phyloP scores from a whole-genome alignment of 37 sponge, comb jelly and placozoan genomes.

The Agelas oroides region DNA sequence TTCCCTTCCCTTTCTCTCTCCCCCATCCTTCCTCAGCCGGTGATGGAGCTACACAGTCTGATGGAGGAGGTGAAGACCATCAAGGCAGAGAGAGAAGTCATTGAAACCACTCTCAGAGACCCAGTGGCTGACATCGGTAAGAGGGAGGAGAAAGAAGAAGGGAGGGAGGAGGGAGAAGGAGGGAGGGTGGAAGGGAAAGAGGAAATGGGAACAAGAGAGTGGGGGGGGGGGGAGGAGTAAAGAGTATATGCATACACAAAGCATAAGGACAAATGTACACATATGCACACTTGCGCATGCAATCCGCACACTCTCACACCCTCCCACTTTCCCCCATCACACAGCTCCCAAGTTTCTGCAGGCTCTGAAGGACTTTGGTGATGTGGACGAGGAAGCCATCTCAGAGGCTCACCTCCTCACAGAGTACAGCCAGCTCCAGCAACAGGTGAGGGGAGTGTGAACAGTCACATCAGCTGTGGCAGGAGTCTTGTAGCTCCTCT shows the following conservation, averaged over 20 bases:
- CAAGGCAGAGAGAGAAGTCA: slow-evolving; percentile 87
- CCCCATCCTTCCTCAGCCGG: slow-evolving; percentile 52
- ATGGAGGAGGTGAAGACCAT: slow-evolving; percentile 90
- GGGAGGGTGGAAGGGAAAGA: too few relatives aligned
- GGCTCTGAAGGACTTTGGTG: slow-evolving; percentile 79
- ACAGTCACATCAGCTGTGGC: neutral
- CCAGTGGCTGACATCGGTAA: slow-evolving; percentile 74
- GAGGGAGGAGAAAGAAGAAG: too few relatives aligned
- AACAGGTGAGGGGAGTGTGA: slow-evolving; percentile 47
- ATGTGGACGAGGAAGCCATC: slow-evolving; percentile 81
- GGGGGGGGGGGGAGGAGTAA: too few relatives aligned
- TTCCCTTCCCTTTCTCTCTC: too few relatives aligned
- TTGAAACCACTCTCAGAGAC: slow-evolving; percentile 71
- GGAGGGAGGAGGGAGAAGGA: too few relatives aligned
- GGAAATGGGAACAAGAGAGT: too few relatives aligned
- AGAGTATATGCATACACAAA: too few relatives aligned
- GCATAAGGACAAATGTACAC: too few relatives aligned
- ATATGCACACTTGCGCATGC: too few relatives aligned
- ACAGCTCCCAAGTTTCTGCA: slow-evolving; percentile 82
- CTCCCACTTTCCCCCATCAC: neutral
- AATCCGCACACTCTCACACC: too few relatives aligned
- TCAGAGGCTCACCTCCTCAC: slow-evolving; percentile 75
- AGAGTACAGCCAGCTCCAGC: slow-evolving; percentile 75
- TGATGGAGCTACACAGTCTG: slow-evolving; percentile 68
- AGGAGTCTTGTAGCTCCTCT: neutral